Percentiles rank a stretch among this genome's conserved stretches.
These are phyloP conservation scores for Diabrotica undecimpunctata DNA, from an alignment of 1,140 invertebrate species.

Conservation along the genomic window DNA sequence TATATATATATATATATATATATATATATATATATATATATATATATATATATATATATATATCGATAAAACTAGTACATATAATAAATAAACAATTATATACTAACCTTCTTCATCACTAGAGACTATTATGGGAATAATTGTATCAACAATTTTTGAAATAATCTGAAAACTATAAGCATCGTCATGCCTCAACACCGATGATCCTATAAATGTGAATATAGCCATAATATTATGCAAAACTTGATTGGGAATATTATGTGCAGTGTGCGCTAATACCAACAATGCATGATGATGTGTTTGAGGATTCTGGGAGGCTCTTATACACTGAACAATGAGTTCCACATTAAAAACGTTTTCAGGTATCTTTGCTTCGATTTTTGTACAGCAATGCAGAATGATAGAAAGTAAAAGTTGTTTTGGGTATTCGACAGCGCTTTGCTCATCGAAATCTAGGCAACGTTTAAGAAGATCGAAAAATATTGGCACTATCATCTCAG, in stretches of 20 bases:
- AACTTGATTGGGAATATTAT: constrained; percentile 74
- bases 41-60: no score
- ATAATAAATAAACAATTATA: no score
- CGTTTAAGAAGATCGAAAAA: constrained; percentile 78
- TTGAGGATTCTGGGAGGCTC: constrained; percentile 85
- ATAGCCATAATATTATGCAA: constrained; percentile 90
- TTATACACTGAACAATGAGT: constrained; percentile 80
- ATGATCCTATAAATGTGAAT: constrained; percentile 93
- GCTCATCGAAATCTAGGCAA: constrained; percentile 76
- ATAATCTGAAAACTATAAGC: constrained; percentile 93
- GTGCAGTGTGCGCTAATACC: constrained; percentile 72
- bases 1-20: no score
- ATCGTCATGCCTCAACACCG: constrained; percentile 86
- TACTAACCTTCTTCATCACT: constrained; percentile 26
- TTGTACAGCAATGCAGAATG: constrained; percentile 66
- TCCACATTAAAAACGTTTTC: constrained; percentile 73
- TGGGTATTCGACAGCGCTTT: constrained; percentile 80
- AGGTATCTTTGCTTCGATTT: constrained; percentile 52
- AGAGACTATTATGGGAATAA: constrained; percentile 79
- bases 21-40: no score
- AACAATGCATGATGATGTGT: constrained; percentile 89
- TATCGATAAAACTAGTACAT: no score
- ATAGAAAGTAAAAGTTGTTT: constrained; percentile 81
- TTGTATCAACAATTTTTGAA: constrained; percentile 81
- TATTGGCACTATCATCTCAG: constrained; percentile 62